These are phyloP conservation scores for Phyllotreta striolata DNA, from an alignment of 2,888 invertebrate species.

Conservation along the genomic window DNA sequence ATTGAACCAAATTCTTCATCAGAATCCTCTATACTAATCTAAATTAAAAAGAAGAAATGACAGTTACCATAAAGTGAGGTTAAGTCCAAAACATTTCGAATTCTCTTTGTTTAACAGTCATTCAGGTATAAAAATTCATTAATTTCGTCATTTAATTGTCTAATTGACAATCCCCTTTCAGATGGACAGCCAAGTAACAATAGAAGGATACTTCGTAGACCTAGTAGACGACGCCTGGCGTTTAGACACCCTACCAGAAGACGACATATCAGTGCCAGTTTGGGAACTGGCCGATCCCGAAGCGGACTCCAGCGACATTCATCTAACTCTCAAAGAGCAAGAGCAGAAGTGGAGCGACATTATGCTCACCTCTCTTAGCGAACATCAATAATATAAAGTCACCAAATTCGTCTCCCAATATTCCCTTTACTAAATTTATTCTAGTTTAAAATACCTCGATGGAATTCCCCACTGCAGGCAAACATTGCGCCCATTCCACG, in stretches of 20 bases:
- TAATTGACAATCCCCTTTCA: conserved; percentile 26
- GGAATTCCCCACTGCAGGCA: conserved; percentile 79
- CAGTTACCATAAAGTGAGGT: no score
- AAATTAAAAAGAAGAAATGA: no score
- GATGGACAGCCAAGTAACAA: conserved; percentile 74
- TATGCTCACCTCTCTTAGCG: conserved; percentile 64
- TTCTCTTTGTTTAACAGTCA: no score
- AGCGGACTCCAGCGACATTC: conserved; percentile 90
- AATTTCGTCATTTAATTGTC: no score
- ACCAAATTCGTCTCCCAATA: no score
- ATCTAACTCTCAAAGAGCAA: conserved; percentile 88
- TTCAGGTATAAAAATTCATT: no score
- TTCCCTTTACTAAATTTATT: neutral
- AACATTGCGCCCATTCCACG: conserved; percentile 67
- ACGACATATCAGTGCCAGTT: conserved; percentile 85
- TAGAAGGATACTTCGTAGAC: conserved; percentile 79
- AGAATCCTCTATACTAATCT: no score
- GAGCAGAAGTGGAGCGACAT: conserved; percentile 73
- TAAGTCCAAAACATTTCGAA: no score
- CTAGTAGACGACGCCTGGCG: conserved; percentile 87
- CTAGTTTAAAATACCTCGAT: conserved; percentile 56
- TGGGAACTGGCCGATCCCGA: conserved; percentile 92
- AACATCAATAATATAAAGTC: conserved; percentile 67
- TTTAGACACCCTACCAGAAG: conserved; percentile 80
- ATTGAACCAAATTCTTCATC: no score